Evolutionary conservation across 2,888 invertebrate species (phyloP), one percentile per base, ranked within the genome.

Genomic region (Andricus quercusramuli): DNA sequence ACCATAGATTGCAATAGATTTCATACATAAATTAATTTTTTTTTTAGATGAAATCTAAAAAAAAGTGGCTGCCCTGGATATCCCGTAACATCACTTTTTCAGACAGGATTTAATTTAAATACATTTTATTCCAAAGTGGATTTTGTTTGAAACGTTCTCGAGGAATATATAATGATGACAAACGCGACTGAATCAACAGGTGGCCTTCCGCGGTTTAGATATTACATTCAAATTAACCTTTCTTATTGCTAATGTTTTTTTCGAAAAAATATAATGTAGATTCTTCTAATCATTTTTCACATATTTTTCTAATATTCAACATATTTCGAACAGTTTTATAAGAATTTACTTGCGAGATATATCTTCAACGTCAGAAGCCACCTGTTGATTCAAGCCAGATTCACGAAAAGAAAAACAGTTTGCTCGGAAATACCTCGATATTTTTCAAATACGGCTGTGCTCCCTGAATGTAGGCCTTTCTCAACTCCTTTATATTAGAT

Each of bases 371-470:
- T 11, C 25, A 47, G 47, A 79, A 47, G 44, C 68, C 65, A 67
- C 51, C 62, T 67, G 76, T 44, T 77, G 44, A 64, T 70, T 29
- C 32, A 32, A 32, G 32, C 6, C 56, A 56, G 32, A 56, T 56
- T 56, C 32, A 17, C n/a, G 56, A 13, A 74, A 29, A 56, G 25
- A 32, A 20, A 22, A 64, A 11, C 44, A 20, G 37, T n/a, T 77
- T 64, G 1, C 37, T 32, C 64, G 20, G 6, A 77, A 67, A 85
- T 88, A 91, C 91, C 91, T 91, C 81, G 67, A 91, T 86, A 41
- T 77, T 81, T 81, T 82, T 80, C 41, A 90, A 85, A 82, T 90
- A 82, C 32, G 85, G 83, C 47, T 80, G 74, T 56, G 86, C 85
- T 82, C 82, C 86, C 44, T 77, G 78, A 65, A 51, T 65, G 78